phyloP scores from a whole-genome alignment of 2,888 invertebrate species.

The Andrena marginata region DNA sequence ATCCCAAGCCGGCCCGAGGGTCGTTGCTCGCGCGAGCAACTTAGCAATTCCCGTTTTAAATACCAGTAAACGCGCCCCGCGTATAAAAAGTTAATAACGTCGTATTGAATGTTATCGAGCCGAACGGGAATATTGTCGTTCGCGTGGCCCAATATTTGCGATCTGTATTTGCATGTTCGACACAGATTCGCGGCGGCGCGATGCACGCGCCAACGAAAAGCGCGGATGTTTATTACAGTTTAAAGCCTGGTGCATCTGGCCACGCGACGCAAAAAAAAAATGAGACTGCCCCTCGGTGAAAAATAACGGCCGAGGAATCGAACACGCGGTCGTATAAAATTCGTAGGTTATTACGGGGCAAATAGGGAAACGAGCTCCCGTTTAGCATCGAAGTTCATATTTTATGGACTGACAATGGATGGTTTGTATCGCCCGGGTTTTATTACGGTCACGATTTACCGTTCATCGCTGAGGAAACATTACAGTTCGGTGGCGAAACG shows the following conservation, averaged over 20 bases:
- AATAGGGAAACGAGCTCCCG: neutral
- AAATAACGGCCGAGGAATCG: constrained; percentile 22
- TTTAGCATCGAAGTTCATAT: constrained; percentile 13
- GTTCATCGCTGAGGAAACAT: neutral
- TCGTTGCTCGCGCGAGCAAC: neutral
- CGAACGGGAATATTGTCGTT: constrained; percentile 28
- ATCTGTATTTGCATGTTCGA: constrained; percentile 42
- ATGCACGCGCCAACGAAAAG: constrained; percentile 9
- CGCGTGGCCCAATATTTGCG: constrained; percentile 38
- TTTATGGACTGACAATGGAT: neutral
- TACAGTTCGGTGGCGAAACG: neutral
- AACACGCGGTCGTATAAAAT: constrained; percentile 11
- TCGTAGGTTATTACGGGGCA: neutral
- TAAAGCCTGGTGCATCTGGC: constrained; percentile 43
- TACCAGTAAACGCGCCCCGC: neutral
- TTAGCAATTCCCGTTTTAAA: constrained; percentile 33
- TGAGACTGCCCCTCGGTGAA: neutral
- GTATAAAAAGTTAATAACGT: constrained; percentile 3
- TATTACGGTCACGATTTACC: neutral
- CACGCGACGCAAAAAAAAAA: constrained; percentile 11
- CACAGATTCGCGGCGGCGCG: constrained; percentile 10
- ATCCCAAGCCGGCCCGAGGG: neutral
- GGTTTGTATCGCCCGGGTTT: neutral
- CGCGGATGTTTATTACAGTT: constrained; percentile 42
- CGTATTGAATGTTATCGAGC: constrained; percentile 25